A percentile compares a stretch with the other conserved stretches of the same genome.
These are phyloP conservation scores for Gymnogyps californianus DNA, from an alignment of 2,113 vertebrate genomes.

Conservation along the genomic window DNA sequence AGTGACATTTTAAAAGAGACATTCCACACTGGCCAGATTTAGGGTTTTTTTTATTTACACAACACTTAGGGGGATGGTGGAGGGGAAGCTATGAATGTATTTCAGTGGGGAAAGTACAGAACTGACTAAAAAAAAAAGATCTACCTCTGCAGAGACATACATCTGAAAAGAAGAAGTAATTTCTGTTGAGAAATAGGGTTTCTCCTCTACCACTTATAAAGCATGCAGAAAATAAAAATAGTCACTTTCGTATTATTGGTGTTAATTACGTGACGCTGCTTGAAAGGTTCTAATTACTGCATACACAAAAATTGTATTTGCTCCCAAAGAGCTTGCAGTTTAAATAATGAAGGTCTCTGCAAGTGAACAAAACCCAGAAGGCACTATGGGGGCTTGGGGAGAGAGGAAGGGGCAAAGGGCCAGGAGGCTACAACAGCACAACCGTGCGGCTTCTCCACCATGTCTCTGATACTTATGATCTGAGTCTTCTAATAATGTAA, in stretches of 20 bases:
- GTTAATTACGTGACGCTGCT: background rate
- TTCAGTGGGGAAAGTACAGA: background rate
- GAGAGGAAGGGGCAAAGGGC: background rate
- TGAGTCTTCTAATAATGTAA: background rate
- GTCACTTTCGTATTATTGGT: background rate
- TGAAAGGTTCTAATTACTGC: background rate
- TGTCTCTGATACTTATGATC: background rate
- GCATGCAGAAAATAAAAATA: background rate
- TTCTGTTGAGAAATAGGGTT: background rate
- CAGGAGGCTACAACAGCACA: background rate
- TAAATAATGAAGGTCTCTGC: background rate
- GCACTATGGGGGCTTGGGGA: background rate
- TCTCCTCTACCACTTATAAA: background rate
- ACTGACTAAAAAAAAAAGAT: background rate
- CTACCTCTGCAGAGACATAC: background rate
- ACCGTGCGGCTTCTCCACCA: background rate
- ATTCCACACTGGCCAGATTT: slow-evolving; percentile 25
- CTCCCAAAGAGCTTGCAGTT: background rate
- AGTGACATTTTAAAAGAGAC: slow-evolving; percentile 32
- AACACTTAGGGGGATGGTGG: background rate
- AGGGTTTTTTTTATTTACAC: background rate
- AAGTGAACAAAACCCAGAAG: background rate
- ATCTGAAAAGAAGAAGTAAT: background rate
- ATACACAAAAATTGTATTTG: background rate
- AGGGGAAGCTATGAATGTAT: background rate